Evolutionary conservation across 2,113 vertebrate species (phyloP).

Genomic region (Nothocercus julius): DNA sequence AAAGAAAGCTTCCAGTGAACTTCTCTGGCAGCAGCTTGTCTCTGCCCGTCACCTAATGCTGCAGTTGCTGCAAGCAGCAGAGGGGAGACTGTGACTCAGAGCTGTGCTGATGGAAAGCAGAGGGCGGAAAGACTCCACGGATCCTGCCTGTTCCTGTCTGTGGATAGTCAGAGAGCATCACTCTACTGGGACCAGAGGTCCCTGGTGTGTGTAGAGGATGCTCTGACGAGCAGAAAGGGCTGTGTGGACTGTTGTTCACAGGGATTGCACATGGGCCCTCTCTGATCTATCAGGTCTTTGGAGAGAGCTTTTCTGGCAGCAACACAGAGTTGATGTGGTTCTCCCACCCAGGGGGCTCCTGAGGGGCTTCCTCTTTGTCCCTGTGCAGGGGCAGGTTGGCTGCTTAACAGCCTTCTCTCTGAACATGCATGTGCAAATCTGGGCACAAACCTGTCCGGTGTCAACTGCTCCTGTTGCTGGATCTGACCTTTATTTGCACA

Average conservation of each 20-base stretch:
- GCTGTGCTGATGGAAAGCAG: neutral
- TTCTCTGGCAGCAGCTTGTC: neutral
- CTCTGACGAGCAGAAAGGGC: neutral
- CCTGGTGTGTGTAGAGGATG: accelerated
- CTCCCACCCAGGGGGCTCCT: neutral
- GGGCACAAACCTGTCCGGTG: accelerated
- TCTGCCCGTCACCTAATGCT: neutral
- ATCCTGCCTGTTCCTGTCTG: neutral
- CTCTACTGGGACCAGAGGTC: neutral
- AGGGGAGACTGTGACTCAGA: neutral
- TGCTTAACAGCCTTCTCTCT: accelerated
- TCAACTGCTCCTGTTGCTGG: accelerated
- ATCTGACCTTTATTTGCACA: neutral
- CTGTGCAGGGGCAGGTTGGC: accelerated
- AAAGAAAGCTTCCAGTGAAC: neutral
- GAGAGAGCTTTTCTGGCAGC: neutral
- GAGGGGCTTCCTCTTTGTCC: accelerated
- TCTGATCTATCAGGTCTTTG: neutral
- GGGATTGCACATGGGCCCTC: neutral
- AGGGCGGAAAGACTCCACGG: neutral
- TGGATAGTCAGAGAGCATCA: accelerated
- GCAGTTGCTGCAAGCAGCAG: slow-evolving; percentile 10
- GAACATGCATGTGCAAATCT: neutral
- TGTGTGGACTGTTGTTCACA: accelerated
- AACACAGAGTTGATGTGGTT: accelerated